Evolutionary conservation across 2,113 vertebrate species (phyloP).

Genomic region (Narcine bancroftii): DNA sequence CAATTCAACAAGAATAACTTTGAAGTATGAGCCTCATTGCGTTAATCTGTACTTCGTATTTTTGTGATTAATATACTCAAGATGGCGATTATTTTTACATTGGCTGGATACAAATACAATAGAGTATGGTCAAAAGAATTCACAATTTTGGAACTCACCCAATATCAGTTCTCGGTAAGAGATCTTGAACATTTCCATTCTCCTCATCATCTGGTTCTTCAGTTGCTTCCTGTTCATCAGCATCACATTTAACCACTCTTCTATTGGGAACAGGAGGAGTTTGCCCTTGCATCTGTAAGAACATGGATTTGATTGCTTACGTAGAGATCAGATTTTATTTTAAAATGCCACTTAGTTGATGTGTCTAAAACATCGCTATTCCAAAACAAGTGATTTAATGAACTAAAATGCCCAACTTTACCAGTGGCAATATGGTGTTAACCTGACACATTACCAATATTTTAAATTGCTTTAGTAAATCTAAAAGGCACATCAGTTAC

Average conservation of each 20-base stretch:
- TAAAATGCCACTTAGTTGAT: background rate
- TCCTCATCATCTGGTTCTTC: constrained; percentile 72
- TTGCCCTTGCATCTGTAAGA: constrained; percentile 81
- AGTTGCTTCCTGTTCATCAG: constrained; percentile 64
- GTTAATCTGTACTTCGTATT: background rate
- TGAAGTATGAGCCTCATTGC: constrained; percentile 16
- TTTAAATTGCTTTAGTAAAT: background rate
- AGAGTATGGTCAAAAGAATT: background rate
- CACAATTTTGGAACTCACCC: constrained; percentile 50
- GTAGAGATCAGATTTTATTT: background rate
- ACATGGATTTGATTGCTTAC: background rate
- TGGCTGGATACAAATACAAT: background rate
- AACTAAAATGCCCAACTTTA: background rate
- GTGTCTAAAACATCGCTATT: no score
- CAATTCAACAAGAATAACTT: background rate
- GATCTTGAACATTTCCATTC: constrained; percentile 74
- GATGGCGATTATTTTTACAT: background rate
- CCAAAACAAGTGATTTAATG: no score
- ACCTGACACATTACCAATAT: background rate
- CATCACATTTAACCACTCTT: constrained; percentile 57
- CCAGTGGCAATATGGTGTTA: background rate
- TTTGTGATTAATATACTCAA: background rate
- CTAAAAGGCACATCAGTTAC: background rate
- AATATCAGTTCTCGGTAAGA: constrained; percentile 84
- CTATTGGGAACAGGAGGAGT: constrained; percentile 69